A percentile compares a stretch with the other conserved stretches of the same genome.
Conservation (phyloP, 2,113 vertebrate genomes). For the Vulpes ferrilata region DNA sequence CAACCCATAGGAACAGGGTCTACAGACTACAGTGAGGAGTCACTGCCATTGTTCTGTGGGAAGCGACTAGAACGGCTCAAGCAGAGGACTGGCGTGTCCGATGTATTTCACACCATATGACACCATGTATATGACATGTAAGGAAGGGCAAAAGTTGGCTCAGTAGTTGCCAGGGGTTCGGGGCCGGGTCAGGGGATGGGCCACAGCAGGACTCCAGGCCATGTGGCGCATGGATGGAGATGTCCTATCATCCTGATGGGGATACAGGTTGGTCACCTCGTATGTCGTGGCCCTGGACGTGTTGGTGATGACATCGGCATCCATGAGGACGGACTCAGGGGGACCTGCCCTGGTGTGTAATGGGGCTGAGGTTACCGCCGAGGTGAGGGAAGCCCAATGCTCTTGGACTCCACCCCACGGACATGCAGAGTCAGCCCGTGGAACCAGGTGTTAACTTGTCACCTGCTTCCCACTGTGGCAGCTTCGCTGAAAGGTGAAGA, state of each 20-base stretch:
- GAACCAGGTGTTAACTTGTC: not conserved
- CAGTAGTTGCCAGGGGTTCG: not conserved
- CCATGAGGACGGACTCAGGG: not conserved
- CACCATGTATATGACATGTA: not conserved
- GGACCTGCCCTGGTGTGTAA: not conserved
- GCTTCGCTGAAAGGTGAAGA: not conserved
- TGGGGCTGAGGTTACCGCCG: not conserved
- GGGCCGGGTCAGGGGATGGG: rapidly evolving
- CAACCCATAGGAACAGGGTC: not conserved
- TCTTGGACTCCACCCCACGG: not conserved
- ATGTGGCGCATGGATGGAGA: not conserved
- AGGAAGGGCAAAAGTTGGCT: not conserved
- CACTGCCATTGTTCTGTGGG: not conserved
- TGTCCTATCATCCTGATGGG: not conserved
- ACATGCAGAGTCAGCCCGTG: no score
- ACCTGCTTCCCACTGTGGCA: not conserved
- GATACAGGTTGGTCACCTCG: no score
- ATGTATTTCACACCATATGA: not conserved
- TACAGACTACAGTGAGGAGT: not conserved
- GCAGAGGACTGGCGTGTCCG: not conserved
- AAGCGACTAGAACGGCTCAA: not conserved
- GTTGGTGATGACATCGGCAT: not conserved
- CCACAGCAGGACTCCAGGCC: not conserved
- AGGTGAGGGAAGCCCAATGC: no score
- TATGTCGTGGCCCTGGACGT: not conserved